Conservation (phyloP, 2,113 vertebrate genomes). For the Anguilla japonica region DNA sequence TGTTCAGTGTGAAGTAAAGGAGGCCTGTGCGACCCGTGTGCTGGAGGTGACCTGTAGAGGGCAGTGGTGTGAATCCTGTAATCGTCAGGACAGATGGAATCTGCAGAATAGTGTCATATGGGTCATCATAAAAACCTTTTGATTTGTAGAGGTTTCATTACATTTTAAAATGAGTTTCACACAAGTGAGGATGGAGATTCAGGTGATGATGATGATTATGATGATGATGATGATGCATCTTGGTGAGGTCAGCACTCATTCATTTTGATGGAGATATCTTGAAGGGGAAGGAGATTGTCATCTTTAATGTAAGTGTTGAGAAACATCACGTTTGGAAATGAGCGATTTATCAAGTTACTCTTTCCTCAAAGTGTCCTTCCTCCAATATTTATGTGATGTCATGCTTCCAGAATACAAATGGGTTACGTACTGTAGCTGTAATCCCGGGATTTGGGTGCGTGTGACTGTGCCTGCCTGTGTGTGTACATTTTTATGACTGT, state of each 20-base stretch:
- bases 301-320: conserved; percentile 55
- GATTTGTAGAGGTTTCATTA: background rate
- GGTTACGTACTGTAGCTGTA: background rate
- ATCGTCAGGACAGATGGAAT: background rate
- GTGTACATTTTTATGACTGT: background rate
- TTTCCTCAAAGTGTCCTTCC: conserved; percentile 59
- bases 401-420: conserved; percentile 60
- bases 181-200: background rate
- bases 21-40: background rate
- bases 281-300: conserved; percentile 59
- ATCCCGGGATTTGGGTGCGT: background rate
- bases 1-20: background rate
- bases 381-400: conserved; percentile 70
- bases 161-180: background rate
- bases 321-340: conserved; percentile 66
- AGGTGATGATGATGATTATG: conserved; percentile 37
- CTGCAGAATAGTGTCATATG: background rate
- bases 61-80: background rate
- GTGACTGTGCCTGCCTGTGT: background rate
- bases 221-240: conserved; percentile 51
- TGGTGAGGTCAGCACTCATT: conserved; percentile 62
- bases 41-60: background rate
- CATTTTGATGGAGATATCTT: conserved; percentile 56
- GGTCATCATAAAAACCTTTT: background rate
- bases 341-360: conserved; percentile 58